Evolutionary conservation across 2,888 invertebrate genomes (phyloP).

Genomic region (Nineta flava): DNA sequence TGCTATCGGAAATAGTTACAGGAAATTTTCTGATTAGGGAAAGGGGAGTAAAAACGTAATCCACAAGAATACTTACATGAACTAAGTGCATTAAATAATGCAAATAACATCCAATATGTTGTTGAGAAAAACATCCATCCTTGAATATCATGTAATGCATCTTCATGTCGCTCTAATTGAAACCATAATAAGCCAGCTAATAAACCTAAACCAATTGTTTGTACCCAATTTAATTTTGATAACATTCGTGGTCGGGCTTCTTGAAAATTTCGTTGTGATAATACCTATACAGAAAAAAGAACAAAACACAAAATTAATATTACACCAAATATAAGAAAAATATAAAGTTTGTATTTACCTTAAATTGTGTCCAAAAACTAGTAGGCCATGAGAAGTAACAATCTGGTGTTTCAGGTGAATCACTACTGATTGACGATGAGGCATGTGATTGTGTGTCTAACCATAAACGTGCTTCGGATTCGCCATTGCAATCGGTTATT

Average conservation of each 20-base stretch:
- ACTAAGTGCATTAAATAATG: conserved; percentile 60
- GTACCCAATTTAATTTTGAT: conserved; percentile 60
- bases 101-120: conserved; percentile 69
- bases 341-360: conserved; percentile 26
- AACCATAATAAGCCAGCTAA: conserved; percentile 66
- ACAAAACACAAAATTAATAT: not conserved
- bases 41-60: no score
- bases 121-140: conserved; percentile 76
- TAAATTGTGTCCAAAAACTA: conserved; percentile 64
- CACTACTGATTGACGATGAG: conserved; percentile 43
- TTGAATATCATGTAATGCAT: conserved; percentile 58
- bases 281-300: conserved; percentile 34
- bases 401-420: conserved; percentile 36
- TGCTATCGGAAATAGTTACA: no score
- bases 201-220: conserved; percentile 53
- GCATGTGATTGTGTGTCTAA: conserved; percentile 54
- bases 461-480: conserved; percentile 50
- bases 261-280: conserved; percentile 58
- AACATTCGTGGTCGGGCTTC: conserved; percentile 61
- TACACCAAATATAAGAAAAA: not conserved
- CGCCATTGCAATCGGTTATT: conserved; percentile 23
- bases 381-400: conserved; percentile 54
- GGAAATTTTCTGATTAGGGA: no score
- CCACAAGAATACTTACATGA: conserved; percentile 45
- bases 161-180: conserved; percentile 57